A percentile compares a stretch with the other conserved stretches of the same genome.
Evolutionary conservation across 2,888 invertebrate species (phyloP).

Genomic region (Agrilus biguttatus): DNA sequence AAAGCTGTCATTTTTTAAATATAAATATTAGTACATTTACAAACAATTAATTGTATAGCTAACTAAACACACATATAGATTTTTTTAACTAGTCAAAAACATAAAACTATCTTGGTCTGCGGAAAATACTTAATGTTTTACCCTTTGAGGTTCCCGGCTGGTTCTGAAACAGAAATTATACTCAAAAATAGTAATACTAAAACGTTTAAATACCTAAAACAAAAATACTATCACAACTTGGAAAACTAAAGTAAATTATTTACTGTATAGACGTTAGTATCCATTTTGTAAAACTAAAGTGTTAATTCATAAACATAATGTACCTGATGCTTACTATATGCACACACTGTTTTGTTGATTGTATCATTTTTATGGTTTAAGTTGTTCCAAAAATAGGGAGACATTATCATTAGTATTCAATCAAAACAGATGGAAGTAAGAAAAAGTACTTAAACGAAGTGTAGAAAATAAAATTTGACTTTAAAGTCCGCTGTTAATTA

Average conservation of each 20-base stretch:
- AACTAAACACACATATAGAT: background rate
- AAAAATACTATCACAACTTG: background rate
- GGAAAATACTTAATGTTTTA: slow-evolving; percentile 38
- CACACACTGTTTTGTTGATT: too few relatives aligned
- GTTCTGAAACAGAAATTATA: slow-evolving; percentile 26
- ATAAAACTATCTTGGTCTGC: slow-evolving; percentile 15
- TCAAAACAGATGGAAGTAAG: too few relatives aligned
- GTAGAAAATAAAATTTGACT: too few relatives aligned
- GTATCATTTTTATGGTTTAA: too few relatives aligned
- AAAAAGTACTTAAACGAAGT: too few relatives aligned
- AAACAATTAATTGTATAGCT: slow-evolving; percentile 2
- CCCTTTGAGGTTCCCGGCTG: slow-evolving; percentile 33
- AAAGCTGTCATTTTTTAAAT: background rate
- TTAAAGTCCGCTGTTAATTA: too few relatives aligned
- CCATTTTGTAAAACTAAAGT: too few relatives aligned
- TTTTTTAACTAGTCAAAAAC: background rate
- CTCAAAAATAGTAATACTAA: slow-evolving; percentile 2
- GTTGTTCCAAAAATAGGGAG: too few relatives aligned
- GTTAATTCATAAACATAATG: too few relatives aligned
- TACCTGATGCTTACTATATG: too few relatives aligned
- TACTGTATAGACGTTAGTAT: too few relatives aligned
- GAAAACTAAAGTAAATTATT: background rate
- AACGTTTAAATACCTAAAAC: slow-evolving; percentile 1
- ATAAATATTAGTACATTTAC: background rate
- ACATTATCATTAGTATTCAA: too few relatives aligned